Evolutionary conservation across 2,888 invertebrate genomes (phyloP), one percentile per base, ranked within the genome.

Genomic region (Automeris io): DNA sequence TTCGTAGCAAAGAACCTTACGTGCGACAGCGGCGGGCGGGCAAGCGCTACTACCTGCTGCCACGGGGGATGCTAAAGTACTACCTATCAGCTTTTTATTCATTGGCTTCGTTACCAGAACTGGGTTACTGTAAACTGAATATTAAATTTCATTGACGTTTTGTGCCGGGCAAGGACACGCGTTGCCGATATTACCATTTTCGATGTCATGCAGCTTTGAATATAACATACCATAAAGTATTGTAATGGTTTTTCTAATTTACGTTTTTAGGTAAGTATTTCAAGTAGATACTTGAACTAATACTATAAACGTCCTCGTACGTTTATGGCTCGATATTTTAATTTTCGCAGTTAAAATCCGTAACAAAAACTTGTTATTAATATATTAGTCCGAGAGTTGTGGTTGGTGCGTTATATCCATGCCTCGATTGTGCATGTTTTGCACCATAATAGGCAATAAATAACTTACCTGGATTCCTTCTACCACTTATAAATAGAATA

Each of bases 121-220:
- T 79, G 73, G 83, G 85, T 85, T 83, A 85, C 70, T 67, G 75
- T 72, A 67, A 59, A 62, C 66, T 56, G 72, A 72, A 79, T 85
- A 85, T 82, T 80, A 73, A 75, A 75, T 80, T 82, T 70, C 82
- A 80, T 80, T 80, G 83, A 78, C 73, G 67, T 75, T 72, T 61
- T 49, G 66, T 68, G 67, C 70, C 61, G 70, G 69, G 71, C 71
- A 81, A 83, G 81, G 83, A 74, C 80, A 75, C 67, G 62, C 70
- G 66, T 60, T 62, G 57, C 64, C 63, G 59, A 68, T 64, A 62
- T 55, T 63, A 66, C 57, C 56, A 59, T 53, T 62, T 67, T 55
- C 65, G 61, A 66, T 67, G 65, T 61, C 57, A 47, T 43, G 42
- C 23, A 18, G 32, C 11, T 8, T 23, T 12, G 32, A 11, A 24